Percentiles rank a stretch among this genome's conserved stretches.
phyloP scores from a whole-genome alignment of 2,797 vertebrate species.

The Prionace glauca region DNA sequence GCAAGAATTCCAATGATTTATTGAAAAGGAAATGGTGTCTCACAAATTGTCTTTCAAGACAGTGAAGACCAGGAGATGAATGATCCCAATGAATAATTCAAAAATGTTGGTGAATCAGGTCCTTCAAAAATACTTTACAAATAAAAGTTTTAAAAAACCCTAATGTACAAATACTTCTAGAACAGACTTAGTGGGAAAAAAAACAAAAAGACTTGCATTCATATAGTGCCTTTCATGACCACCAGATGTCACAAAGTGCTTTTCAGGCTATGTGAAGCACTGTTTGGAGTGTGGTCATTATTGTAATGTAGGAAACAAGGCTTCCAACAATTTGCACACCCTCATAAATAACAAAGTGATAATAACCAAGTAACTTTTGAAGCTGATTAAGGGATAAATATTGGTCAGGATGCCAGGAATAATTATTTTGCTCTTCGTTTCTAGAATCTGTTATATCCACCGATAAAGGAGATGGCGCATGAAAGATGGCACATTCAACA shows the following conservation, averaged over 20 bases:
- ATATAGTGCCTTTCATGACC: neutral
- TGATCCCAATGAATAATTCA: neutral
- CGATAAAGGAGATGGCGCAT: neutral
- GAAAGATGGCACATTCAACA: neutral
- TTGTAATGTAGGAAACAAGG: neutral
- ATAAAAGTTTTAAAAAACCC: neutral
- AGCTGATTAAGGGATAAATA: neutral
- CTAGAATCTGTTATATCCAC: neutral
- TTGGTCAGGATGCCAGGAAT: neutral
- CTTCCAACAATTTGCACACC: neutral
- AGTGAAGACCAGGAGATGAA: neutral
- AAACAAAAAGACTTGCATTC: neutral
- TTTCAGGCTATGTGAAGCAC: neutral
- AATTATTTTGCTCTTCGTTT: neutral
- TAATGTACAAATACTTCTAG: no score
- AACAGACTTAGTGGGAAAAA: neutral
- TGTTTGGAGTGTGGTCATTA: no score
- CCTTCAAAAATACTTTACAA: neutral
- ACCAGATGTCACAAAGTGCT: neutral
- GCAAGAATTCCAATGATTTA: conserved; percentile 3
- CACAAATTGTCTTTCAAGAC: neutral
- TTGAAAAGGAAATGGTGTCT: neutral
- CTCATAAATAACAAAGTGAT: neutral
- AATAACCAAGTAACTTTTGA: neutral
- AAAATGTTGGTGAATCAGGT: neutral